Evolutionary conservation across 2,113 vertebrate genomes (phyloP), one percentile per base, ranked within the genome.

Genomic region (Leptosomus discolor): DNA sequence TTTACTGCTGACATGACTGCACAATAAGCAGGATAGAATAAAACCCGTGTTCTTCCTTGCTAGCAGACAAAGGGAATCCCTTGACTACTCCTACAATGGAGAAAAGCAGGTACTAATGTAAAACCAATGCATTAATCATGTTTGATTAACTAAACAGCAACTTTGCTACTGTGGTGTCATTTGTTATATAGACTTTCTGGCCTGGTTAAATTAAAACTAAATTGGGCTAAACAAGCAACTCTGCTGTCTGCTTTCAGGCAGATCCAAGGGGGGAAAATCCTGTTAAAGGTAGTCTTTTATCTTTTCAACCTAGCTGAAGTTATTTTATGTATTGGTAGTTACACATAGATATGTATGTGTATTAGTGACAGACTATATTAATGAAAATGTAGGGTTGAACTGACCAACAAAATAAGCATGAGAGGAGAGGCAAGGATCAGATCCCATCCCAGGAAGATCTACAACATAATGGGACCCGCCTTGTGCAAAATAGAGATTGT

Each of bases 1-100:
- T 95, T 97, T 91, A 94, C 89, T 88, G 84, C 74, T 96, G 94
- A 95, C 91, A 85, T 77, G 91, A 96, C 73, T 92, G 93, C 93
- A 93, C 95, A 87, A 95, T 96, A 95, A 93, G 90, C 92, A 95
- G 88, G 32, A 78, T 68, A 93, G 83, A 73, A 78, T 79, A 86
- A 96, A 94, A 96, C 80, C 5, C 89, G 15, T 8, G 43, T 73
- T 95, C 79, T 54, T 91, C n/a, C 53, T 75, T 58, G 22, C 88
- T 91, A 56, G 76, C 85, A 89, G 87, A 95, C 78, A 96, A 96
- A 96, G 69, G 34, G 64, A 92, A 96, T 88, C 92, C 80, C 82
- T 61, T 83, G 89, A 54, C 91, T 95, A 77, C 73, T 93, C 65
- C 30, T 48, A 94, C 84, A 93, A 86, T 43, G 56, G 82, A 82